Percentiles rank a stretch among this genome's conserved stretches.
Evolutionary conservation across 53 echinoderm and acorn worm genomes (phyloP).

Genomic region (Hippasteria phrygiana): DNA sequence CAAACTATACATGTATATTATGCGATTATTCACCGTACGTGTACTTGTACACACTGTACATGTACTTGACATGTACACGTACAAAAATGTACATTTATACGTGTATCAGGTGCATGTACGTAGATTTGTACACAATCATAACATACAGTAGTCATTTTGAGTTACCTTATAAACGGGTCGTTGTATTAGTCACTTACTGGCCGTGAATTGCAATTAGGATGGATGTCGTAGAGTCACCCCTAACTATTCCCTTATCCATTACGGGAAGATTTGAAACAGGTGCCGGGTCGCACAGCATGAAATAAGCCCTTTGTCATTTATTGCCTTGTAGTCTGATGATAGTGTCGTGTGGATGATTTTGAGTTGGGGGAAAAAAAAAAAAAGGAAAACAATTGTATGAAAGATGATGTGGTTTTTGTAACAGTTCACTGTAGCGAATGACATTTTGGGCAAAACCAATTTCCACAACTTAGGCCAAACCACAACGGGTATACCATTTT

Average conservation of each 20-base stretch:
- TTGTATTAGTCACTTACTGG: conserved; percentile 29
- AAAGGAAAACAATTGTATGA: neutral
- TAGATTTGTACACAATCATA: neutral
- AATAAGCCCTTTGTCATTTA: conserved; percentile 8
- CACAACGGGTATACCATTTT: too few relatives aligned
- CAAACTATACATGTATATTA: too few relatives aligned
- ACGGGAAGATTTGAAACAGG: conserved; percentile 38
- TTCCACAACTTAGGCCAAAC: too few relatives aligned
- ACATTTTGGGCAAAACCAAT: too few relatives aligned
- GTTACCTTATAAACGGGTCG: neutral
- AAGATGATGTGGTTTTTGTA: too few relatives aligned
- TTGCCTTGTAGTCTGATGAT: conserved; percentile 15
- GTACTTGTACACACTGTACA: too few relatives aligned
- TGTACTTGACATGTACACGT: neutral
- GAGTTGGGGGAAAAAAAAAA: neutral
- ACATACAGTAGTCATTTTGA: neutral
- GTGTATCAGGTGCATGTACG: too few relatives aligned
- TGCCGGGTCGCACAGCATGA: conserved; percentile 3
- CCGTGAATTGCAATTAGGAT: neutral
- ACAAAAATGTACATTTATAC: neutral
- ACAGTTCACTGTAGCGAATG: too few relatives aligned
- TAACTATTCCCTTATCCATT: conserved; percentile 4
- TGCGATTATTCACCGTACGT: too few relatives aligned
- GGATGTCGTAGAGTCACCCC: neutral
- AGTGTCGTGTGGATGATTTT: neutral